phyloP scores from a whole-genome alignment of 2,797 vertebrate species.

The Phrynocephalus vlangalii region DNA sequence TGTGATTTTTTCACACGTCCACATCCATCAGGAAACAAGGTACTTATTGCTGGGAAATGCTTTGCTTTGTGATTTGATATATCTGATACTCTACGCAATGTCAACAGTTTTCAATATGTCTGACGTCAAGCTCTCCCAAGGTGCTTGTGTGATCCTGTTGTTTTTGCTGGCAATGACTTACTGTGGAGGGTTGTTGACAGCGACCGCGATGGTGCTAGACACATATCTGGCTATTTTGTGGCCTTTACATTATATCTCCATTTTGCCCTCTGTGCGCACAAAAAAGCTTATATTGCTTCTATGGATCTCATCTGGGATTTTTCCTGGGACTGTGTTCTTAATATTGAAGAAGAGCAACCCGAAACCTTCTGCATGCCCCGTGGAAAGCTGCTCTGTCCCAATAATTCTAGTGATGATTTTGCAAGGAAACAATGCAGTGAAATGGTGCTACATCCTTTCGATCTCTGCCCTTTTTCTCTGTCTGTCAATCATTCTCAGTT shows the following conservation, averaged over 20 bases:
- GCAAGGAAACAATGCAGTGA: conserved; percentile 70
- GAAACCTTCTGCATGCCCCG: conserved; percentile 60
- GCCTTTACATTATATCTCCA: conserved; percentile 77
- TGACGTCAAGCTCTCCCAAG: conserved; percentile 69
- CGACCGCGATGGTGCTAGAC: conserved; percentile 81
- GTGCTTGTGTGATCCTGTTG: conserved; percentile 75
- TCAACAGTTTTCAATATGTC: conserved; percentile 74
- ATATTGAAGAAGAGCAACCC: conserved; percentile 71
- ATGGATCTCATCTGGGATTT: conserved; percentile 72
- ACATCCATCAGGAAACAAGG: conserved; percentile 79
- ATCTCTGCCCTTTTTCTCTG: conserved; percentile 74
- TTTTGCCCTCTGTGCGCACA: conserved; percentile 77
- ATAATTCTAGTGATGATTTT: conserved; percentile 76
- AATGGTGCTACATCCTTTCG: conserved; percentile 79
- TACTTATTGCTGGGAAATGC: conserved; percentile 83
- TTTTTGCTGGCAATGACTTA: conserved; percentile 78
- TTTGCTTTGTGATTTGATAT: conserved; percentile 82
- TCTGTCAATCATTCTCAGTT: conserved; percentile 77
- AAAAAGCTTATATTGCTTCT: conserved; percentile 72
- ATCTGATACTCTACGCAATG: conserved; percentile 77
- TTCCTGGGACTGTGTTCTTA: conserved; percentile 75
- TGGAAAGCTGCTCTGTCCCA: conserved; percentile 77
- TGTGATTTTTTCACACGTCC: conserved; percentile 76
- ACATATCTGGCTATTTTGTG: conserved; percentile 79
- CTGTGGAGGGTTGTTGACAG: conserved; percentile 79